Conservation (phyloP, 2,888 invertebrate genomes). For the Oithona nana region DNA sequence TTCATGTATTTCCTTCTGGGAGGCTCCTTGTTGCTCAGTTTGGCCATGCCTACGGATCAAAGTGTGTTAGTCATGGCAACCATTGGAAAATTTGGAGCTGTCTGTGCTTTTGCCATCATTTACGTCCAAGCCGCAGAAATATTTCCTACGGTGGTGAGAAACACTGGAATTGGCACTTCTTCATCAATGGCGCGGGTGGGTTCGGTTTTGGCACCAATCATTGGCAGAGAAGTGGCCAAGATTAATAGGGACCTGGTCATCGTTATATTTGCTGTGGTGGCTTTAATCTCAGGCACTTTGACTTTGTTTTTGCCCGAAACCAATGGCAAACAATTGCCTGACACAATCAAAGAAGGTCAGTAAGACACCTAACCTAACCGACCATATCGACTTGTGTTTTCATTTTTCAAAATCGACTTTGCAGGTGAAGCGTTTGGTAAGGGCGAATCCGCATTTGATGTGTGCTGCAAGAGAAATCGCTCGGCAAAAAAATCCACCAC, state of each 20-base stretch:
- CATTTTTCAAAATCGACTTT: background rate
- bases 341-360: conserved; percentile 74
- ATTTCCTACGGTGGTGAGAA: conserved; percentile 30
- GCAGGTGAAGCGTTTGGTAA: background rate
- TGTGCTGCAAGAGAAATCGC: background rate
- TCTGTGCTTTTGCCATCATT: background rate
- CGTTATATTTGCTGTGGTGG: conserved; percentile 62
- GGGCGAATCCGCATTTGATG: background rate
- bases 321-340: conserved; percentile 56
- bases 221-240: conserved; percentile 20
- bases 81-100: background rate
- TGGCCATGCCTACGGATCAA: background rate
- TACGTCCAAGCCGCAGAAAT: conserved; percentile 27
- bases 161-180: conserved; percentile 30
- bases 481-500: no score
- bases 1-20: background rate
- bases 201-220: conserved; percentile 29
- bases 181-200: conserved; percentile 30
- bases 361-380: no score
- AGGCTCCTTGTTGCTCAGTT: background rate
- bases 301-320: conserved; percentile 68
- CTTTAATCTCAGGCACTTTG: conserved; percentile 58
- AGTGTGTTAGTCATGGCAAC: background rate
- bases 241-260: conserved; percentile 25
- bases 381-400: no score